Conservation (phyloP, 2,797 vertebrate genomes). For the Hozukius guyotensis region DNA sequence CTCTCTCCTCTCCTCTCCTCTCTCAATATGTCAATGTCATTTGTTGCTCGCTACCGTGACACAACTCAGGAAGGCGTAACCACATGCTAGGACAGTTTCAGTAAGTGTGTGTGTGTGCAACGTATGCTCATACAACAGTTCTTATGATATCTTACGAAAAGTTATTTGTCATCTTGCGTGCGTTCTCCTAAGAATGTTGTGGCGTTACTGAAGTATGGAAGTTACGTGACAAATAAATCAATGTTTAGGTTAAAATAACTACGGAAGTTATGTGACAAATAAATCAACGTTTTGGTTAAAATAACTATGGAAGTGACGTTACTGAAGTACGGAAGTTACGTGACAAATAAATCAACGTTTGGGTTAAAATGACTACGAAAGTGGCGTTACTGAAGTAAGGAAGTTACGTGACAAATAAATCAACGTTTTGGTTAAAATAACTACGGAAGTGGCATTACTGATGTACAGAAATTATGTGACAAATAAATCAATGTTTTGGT, state of each 20-base stretch:
- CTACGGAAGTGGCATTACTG: no score
- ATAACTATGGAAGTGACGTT: fast-evolving
- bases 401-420: no score
- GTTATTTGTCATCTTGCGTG: neutral
- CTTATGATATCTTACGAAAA: neutral
- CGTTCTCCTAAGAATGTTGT: neutral
- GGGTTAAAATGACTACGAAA: fast-evolving
- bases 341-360: neutral
- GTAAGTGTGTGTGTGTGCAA: neutral
- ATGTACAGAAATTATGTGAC: no score
- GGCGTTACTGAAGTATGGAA: fast-evolving
- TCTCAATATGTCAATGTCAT: conserved; percentile 9
- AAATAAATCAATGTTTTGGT: no score
- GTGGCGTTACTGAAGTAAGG: no score
- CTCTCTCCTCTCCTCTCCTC: conserved; percentile 10
- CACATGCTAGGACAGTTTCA: neutral
- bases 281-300: no score
- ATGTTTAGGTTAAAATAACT: no score
- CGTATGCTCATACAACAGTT: neutral
- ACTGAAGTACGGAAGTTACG: fast-evolving
- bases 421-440: neutral
- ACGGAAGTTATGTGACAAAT: fast-evolving
- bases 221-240: no score
- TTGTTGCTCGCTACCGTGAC: conserved; percentile 32
- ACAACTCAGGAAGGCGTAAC: conserved; percentile 20